Evolutionary conservation across 1,140 invertebrate genomes (phyloP).

Genomic region (Pseudomyrmex cubaensis): DNA sequence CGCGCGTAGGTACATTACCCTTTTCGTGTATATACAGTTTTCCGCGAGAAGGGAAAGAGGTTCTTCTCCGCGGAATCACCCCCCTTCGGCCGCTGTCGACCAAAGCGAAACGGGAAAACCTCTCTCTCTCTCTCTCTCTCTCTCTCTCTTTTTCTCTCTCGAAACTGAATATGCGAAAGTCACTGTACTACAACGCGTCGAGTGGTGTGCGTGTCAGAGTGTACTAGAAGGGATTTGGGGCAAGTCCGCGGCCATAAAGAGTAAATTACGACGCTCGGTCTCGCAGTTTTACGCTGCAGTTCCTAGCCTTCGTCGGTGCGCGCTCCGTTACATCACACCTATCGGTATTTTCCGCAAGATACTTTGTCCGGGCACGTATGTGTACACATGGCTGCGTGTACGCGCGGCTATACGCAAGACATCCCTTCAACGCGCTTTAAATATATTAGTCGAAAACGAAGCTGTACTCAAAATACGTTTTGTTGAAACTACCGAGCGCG

Average conservation of each 20-base stretch:
- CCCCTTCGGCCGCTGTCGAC: no score
- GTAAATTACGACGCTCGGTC: conserved; percentile 80
- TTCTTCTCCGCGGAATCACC: no score
- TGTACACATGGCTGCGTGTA: neutral
- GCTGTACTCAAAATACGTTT: neutral
- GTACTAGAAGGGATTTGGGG: conserved; percentile 75
- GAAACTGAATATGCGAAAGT: no score
- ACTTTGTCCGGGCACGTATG: conserved; percentile 16
- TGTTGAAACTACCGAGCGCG: neutral
- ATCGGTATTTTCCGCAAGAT: conserved; percentile 17
- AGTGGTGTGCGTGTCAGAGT: conserved; percentile 34
- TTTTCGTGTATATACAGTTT: neutral
- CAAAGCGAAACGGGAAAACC: no score
- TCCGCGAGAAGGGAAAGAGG: no score
- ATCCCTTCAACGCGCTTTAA: conserved; percentile 16
- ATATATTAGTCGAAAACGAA: conserved; percentile 40
- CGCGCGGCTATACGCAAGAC: neutral
- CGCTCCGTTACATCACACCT: conserved; percentile 28
- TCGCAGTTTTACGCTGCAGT: conserved; percentile 76
- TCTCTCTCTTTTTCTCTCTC: no score
- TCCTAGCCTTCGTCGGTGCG: neutral
- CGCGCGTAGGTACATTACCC: conserved; percentile 1
- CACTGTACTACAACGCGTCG: no score
- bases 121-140: no score
- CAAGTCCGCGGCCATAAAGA: conserved; percentile 78